Evolutionary conservation across 2,113 vertebrate species (phyloP), one percentile per base, ranked within the genome.

Genomic region (Ursus arctos): DNA sequence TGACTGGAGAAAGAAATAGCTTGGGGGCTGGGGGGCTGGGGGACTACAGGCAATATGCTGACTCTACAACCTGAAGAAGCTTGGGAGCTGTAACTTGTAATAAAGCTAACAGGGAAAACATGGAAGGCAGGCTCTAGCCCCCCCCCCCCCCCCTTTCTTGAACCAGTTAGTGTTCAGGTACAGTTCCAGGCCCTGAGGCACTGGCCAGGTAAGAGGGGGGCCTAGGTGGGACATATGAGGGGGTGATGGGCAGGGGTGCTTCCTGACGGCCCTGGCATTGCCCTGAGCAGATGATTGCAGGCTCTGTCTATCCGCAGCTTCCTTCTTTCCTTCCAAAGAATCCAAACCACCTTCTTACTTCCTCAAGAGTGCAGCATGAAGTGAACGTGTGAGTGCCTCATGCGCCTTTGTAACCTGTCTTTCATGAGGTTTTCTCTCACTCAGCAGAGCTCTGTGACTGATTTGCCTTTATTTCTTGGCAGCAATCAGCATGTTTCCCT

Each of bases 401-500:
- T 0, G 65, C 0, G 0, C 81, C 55, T 95, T 81, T 53, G 43
- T 77, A 85, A 63, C 91, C 24, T 59, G 28, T 5, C 76, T 88
- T 88, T 91, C 12, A 15, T 61, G 49, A 91, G 36, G 9, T 61
- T 93, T 90, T 63, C 24, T 95, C 71, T 91, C 85, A 53, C 71
- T 82, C 1, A 0, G 59, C 36, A 36, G 40, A 96, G 65, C 84
- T 95, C 86, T 85, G 63, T 83, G 80, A 95, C 69, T 77, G 88
- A 88, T 79, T 81, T 59, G 18, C 83, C 72, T 95, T 95, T 92
- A 53, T 83, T 97, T 98, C 72, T 92, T 96, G 71, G 61, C 81
- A 92, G 61, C n/a, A 74, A 86, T 88, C 83, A 77, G 67, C 26
- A 51, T 77, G 47, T 94, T 97, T 93, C 77, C 67, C 55, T 74